Conservation (phyloP, 1,140 invertebrate genomes). For the Metaphire vulgaris region DNA sequence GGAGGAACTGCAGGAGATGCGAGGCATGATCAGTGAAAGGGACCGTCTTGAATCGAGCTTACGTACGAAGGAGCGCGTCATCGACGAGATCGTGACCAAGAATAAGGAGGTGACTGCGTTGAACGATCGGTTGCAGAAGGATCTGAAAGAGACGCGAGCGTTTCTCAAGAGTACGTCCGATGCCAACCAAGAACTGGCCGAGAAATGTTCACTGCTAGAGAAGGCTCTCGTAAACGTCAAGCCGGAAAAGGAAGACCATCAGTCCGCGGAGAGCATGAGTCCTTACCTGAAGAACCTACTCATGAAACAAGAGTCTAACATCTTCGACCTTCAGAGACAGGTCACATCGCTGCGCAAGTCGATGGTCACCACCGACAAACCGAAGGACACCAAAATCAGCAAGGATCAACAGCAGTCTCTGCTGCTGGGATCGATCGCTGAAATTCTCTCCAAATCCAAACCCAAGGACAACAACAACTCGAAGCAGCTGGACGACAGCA, state of each 20-base stretch:
- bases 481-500: neutral
- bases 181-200: neutral
- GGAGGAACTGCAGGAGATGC: neutral
- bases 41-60: neutral
- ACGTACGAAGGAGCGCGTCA: neutral
- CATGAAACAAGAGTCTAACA: neutral
- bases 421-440: neutral
- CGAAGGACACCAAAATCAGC: too few relatives aligned
- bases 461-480: neutral
- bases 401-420: neutral
- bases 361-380: neutral
- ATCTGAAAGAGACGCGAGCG: neutral
- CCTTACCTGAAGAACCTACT: neutral
- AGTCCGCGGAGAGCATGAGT: neutral
- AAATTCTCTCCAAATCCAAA: neutral
- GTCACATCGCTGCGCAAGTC: neutral
- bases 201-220: neutral
- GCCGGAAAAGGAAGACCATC: neutral
- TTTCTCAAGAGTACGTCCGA: conserved; percentile 2
- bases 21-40: neutral
- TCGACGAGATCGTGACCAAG: neutral
- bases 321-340: neutral
- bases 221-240: neutral
- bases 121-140: neutral
- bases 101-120: neutral